Evolutionary conservation across 1,140 invertebrate species (phyloP), one percentile per base, ranked within the genome.

Genomic region (Brachionus koreanus): DNA sequence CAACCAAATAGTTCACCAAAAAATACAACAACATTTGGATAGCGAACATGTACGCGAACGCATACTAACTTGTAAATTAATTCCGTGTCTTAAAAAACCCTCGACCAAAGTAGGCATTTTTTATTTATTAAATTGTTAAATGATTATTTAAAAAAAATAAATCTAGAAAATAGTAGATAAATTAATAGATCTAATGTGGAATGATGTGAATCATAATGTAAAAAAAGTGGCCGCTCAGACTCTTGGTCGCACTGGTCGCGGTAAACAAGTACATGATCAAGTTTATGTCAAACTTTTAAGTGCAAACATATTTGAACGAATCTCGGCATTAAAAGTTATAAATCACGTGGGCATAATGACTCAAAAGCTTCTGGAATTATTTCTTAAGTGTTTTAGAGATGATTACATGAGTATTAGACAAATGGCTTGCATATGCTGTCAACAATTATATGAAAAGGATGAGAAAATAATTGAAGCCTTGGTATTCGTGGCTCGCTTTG

Each of bases 381-480:
- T 88, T 82, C 83, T 89, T 23, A 67, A 86, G 57, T 88, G 87
- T 85, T 89, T 89, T 85, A 83, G 86, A 49, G 87, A 88, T 83
- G 84, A 86, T 12, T 87, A 86, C 72, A 83, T 88, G n/a, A 86
- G 85, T 37, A 85, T 88, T 0, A 83, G 88, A 46, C 85, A 83
- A 37, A 86, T 87, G 82, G 85, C 85, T 10, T 89, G 88, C 83
- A 85, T 86, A 19, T 86, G 87, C 7, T 86, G 85, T 83, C 85
- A 85, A 3, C 86, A 87, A 52, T 84, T 89, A 23, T 77, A 84
- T 10, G 86, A 88, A 10, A 84, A 85, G 29, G 87, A 88, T 69
- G 85, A 86, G 19, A 84, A 85, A 49, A 84, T 88, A 7, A 49
- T 87, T 1, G 77, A 85, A n/a, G 85, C 86, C 74, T 83, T 89